phyloP scores from a whole-genome alignment of 2,888 invertebrate genomes.

The Orthosia cruda region DNA sequence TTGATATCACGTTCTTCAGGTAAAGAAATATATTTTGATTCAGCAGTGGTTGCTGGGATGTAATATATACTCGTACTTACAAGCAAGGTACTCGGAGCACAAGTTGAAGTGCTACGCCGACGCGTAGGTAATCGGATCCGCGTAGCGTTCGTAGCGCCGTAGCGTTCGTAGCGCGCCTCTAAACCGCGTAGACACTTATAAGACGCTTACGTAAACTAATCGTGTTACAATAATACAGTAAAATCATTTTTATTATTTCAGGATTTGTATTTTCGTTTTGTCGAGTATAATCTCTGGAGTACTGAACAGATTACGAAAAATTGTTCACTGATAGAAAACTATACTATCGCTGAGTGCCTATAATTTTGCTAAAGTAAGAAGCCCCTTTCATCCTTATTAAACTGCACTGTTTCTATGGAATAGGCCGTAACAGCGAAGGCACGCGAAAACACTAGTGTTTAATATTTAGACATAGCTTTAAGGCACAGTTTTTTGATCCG shows the following conservation, averaged over 20 bases:
- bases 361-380: too few species aligned
- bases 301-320: too few species aligned
- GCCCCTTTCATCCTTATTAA: too few species aligned
- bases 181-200: slow-evolving; percentile 52
- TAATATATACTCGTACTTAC: slow-evolving; percentile 31
- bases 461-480: too few species aligned
- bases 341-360: too few species aligned
- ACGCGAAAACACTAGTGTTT: background rate
- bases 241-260: slow-evolving; percentile 2
- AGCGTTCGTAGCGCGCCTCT: slow-evolving; percentile 53
- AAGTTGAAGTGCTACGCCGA: slow-evolving; percentile 53
- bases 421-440: background rate
- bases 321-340: too few species aligned
- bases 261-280: background rate
- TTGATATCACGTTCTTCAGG: background rate
- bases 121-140: slow-evolving; percentile 50
- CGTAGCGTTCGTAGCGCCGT: slow-evolving; percentile 60
- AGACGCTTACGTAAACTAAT: slow-evolving; percentile 44
- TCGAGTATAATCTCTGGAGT: too few species aligned
- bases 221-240: slow-evolving; percentile 16
- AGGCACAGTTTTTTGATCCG: too few species aligned
- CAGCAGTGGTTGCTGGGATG: slow-evolving; percentile 32
- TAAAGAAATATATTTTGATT: slow-evolving; percentile 15
- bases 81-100: slow-evolving; percentile 27
- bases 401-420: too few species aligned